Evolutionary conservation across 2,113 vertebrate genomes (phyloP).

Genomic region (Turnix velox): DNA sequence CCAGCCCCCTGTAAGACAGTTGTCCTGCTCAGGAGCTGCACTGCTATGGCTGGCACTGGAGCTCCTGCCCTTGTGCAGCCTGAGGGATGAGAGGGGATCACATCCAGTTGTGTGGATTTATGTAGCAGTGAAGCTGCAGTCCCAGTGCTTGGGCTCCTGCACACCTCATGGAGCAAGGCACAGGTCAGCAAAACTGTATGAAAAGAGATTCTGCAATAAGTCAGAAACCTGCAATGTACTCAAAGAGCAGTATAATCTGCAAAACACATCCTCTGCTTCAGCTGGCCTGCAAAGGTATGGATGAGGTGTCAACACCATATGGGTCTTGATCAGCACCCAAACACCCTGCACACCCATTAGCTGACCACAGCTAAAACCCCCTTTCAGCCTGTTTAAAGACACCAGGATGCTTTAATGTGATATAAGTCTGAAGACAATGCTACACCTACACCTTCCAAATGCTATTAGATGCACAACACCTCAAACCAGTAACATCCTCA

Average conservation of each 20-base stretch:
- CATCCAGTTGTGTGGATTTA: slow-evolving; percentile 37
- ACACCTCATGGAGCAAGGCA: slow-evolving; percentile 37
- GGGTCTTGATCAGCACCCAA: neutral
- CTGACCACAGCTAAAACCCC: neutral
- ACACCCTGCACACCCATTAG: neutral
- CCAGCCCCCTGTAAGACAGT: neutral
- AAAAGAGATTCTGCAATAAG: neutral
- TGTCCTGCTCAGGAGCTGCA: slow-evolving; percentile 30
- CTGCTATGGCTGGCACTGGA: neutral
- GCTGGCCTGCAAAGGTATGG: rapidly evolving
- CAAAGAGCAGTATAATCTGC: rapidly evolving
- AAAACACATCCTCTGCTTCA: neutral
- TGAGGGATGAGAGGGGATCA: slow-evolving; percentile 16
- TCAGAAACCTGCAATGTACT: neutral
- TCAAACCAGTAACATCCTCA: neutral
- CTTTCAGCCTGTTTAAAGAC: neutral
- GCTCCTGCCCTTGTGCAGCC: slow-evolving; percentile 32
- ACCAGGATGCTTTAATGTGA: neutral
- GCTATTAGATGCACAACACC: neutral
- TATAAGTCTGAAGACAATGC: neutral
- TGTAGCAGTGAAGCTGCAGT: slow-evolving; percentile 52
- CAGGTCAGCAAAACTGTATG: neutral
- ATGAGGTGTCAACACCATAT: rapidly evolving
- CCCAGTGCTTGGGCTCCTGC: slow-evolving; percentile 7
- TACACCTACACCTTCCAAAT: slow-evolving; percentile 11